Percentiles rank a stretch among this genome's conserved stretches.
phyloP scores from a whole-genome alignment of 2,888 invertebrate species.

The Stegophylla sp. region DNA sequence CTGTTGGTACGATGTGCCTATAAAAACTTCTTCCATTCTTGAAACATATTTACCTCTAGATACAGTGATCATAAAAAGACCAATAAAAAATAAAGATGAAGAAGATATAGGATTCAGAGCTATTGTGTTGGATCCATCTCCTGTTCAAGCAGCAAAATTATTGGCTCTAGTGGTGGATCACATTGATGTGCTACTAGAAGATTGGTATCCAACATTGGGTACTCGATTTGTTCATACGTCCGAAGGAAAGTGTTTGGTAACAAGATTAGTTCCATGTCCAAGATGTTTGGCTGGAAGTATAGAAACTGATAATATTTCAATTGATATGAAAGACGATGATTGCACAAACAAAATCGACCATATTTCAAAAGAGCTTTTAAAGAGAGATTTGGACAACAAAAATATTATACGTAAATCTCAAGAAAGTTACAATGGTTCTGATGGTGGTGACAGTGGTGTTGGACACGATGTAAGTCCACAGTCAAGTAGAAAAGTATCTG shows the following conservation, averaged over 20 bases:
- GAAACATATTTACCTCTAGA: constrained; percentile 84
- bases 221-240: constrained; percentile 97
- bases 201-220: constrained; percentile 96
- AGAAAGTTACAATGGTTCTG: constrained; percentile 77
- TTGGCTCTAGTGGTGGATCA: constrained; percentile 91
- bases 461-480: constrained; percentile 77
- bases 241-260: constrained; percentile 92
- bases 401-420: constrained; percentile 65
- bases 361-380: constrained; percentile 55
- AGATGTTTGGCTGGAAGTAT: constrained; percentile 74
- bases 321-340: constrained; percentile 46
- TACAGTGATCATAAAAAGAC: constrained; percentile 69
- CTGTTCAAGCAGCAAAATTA: constrained; percentile 80
- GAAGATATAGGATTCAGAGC: constrained; percentile 71
- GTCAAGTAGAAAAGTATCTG: constrained; percentile 80
- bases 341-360: constrained; percentile 24
- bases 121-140: constrained; percentile 78
- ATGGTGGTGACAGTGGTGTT: constrained; percentile 86
- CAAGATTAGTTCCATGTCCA: constrained; percentile 90
- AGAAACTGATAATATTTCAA: constrained; percentile 63
- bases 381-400: constrained; percentile 39
- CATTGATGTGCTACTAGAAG: constrained; percentile 93
- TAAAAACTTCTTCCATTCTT: constrained; percentile 80
- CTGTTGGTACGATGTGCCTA: constrained; percentile 83
- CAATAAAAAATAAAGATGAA: constrained; percentile 65